Evolutionary conservation across 2,113 vertebrate species (phyloP).

Genomic region (Crotalus viridis): DNA sequence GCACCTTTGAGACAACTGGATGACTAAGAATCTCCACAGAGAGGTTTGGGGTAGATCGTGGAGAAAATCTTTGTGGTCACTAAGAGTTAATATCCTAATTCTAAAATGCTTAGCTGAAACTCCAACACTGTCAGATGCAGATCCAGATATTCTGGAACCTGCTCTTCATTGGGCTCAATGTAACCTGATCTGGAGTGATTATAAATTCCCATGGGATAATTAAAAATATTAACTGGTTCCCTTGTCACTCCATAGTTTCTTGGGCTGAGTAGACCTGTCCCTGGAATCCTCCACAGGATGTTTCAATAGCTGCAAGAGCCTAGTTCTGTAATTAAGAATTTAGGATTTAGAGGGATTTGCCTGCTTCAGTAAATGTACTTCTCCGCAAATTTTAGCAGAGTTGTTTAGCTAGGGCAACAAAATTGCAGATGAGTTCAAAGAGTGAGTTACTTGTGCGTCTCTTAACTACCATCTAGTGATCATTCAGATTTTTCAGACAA

Average conservation of each 20-base stretch:
- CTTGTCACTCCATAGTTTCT: background rate
- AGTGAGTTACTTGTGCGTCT: background rate
- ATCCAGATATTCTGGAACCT: background rate
- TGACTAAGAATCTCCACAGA: no score
- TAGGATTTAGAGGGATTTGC: background rate
- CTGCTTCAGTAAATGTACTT: background rate
- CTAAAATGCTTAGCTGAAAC: background rate
- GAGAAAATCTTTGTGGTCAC: background rate
- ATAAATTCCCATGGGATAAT: background rate
- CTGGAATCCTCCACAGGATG: background rate
- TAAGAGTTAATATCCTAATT: background rate
- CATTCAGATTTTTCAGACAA: background rate
- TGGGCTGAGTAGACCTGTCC: background rate
- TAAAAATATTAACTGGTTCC: background rate
- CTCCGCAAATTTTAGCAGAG: background rate
- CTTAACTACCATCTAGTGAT: background rate
- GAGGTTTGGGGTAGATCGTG: background rate
- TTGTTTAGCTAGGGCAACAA: background rate
- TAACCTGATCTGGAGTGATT: background rate
- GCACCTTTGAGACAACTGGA: no score
- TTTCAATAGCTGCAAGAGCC: background rate
- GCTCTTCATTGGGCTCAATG: background rate
- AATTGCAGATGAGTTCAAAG: background rate
- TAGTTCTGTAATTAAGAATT: background rate
- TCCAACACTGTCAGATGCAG: background rate